Base-by-base conservation (phyloP, 2,797 vertebrate genomes). In the Sebastes itinus region DNA sequence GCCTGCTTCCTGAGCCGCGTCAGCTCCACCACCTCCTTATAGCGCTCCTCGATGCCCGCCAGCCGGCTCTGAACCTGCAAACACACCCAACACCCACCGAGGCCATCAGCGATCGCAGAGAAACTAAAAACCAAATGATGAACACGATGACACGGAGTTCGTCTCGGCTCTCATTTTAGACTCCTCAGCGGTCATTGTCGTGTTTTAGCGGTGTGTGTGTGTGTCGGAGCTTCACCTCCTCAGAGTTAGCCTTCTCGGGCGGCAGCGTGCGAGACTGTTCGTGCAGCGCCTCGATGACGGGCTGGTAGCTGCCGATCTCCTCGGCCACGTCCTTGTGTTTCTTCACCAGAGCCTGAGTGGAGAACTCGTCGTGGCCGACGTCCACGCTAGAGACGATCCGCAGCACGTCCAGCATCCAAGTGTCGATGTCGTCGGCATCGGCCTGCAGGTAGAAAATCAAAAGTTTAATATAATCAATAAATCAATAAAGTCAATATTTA, bases 281-380 rank as follows among this genome's bases (percentile, higher is more conserved):
- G 0, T 98, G 98, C 65, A 99, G 96, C 0, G 97, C 94, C 75
- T 98, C 98, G 0, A 99, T 97, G 83, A 96, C 97, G 0, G 97
- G 96, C 72, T 97, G 93, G 92, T 99, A 99, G 94, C 96, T 97
- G 78, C 89, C 87, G 22, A 99, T 98, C 93, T 99, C 98, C 83
- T 99, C 97, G 0, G 97, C 97, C 16, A 99, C 98, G 2, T 99
- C 98, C 84, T 99, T 99, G 95, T 99, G 98, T 67, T 99, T 99
- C 95, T 97, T 99, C 65, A 99, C 98, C 94, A 99, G 95, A 10
- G 98, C 96, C 93, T 99, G 98, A 0, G 98, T 96, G 80, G 98
- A 99, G 94, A 97, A 99, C 88, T 99, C 98, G 6, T 99, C 97
- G 0, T 99, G 98, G 73, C 98, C 98, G 38, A 99, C 97, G 0